A percentile compares a stretch with the other conserved stretches of the same genome.
These are phyloP conservation scores for Chesias legatella DNA, from an alignment of 2,888 invertebrate species.

Conservation along the genomic window DNA sequence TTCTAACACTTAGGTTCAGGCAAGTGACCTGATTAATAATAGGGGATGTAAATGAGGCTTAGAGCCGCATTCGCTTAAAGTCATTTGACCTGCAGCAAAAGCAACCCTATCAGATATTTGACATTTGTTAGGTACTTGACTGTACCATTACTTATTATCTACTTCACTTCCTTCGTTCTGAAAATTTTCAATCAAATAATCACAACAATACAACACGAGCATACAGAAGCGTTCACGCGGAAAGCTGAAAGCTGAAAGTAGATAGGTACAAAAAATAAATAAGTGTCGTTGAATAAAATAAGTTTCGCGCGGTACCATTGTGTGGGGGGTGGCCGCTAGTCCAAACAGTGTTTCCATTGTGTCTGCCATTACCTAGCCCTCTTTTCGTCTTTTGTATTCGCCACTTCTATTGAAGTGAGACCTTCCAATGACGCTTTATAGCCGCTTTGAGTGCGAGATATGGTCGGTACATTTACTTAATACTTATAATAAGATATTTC, in stretches of 20 bases:
- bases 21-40: too few relatives aligned
- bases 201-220: constrained; percentile 6
- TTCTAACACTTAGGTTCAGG: too few relatives aligned
- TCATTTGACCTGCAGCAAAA: too few relatives aligned
- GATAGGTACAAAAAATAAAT: constrained; percentile 62
- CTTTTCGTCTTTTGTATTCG: constrained; percentile 75
- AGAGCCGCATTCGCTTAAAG: too few relatives aligned
- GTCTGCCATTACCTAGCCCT: constrained; percentile 78
- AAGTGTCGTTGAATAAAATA: constrained; percentile 64
- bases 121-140: too few relatives aligned
- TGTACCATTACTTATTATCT: too few relatives aligned
- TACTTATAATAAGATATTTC: too few relatives aligned
- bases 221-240: constrained; percentile 37
- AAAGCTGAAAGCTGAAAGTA: constrained; percentile 49
- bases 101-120: too few relatives aligned
- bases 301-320: constrained; percentile 69
- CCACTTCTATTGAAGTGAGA: constrained; percentile 75
- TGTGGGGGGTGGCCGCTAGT: constrained; percentile 50
- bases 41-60: too few relatives aligned
- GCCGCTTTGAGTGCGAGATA: constrained; percentile 71
- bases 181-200: constrained; percentile 10
- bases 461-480: constrained; percentile 29
- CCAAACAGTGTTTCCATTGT: constrained; percentile 78
- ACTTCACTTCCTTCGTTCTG: not conserved
- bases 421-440: constrained; percentile 75